These are phyloP conservation scores for Luffia ferchaultella DNA, from an alignment of 2,888 invertebrate species.

Conservation along the genomic window DNA sequence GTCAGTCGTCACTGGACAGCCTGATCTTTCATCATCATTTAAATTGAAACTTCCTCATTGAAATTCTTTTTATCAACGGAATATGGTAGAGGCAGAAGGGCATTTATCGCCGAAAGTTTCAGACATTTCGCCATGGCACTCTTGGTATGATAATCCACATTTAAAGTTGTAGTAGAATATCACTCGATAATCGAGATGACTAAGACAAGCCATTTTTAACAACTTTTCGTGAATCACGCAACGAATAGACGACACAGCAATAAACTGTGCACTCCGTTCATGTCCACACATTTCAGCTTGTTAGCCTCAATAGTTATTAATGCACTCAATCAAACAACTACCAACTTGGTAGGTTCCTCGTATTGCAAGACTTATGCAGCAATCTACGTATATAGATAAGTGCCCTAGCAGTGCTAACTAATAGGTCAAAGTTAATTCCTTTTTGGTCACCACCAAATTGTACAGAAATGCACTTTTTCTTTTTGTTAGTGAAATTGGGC, in stretches of 20 bases:
- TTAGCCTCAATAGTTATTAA: neutral
- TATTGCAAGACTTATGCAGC: neutral
- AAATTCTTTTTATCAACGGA: neutral
- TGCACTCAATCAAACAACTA: neutral
- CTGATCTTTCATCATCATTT: neutral
- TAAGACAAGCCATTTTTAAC: neutral
- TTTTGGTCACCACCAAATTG: no score
- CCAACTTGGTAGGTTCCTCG: neutral
- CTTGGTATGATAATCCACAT: neutral
- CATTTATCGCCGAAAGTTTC: neutral
- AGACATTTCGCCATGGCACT: neutral
- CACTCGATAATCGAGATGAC: neutral
- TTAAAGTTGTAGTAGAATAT: neutral
- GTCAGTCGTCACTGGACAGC: neutral
- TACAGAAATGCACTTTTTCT: no score
- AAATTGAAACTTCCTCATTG: neutral
- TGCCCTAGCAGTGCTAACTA: no score
- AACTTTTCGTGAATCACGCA: neutral
- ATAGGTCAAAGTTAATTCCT: no score
- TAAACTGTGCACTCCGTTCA: neutral
- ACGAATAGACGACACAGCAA: neutral
- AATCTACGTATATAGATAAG: neutral
- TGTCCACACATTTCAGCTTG: neutral
- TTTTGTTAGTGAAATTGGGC: no score
- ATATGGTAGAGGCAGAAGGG: neutral